A percentile compares a stretch with the other conserved stretches of the same genome.
phyloP scores from a whole-genome alignment of 2,888 invertebrate genomes.

The Nesidiocoris tenuis region DNA sequence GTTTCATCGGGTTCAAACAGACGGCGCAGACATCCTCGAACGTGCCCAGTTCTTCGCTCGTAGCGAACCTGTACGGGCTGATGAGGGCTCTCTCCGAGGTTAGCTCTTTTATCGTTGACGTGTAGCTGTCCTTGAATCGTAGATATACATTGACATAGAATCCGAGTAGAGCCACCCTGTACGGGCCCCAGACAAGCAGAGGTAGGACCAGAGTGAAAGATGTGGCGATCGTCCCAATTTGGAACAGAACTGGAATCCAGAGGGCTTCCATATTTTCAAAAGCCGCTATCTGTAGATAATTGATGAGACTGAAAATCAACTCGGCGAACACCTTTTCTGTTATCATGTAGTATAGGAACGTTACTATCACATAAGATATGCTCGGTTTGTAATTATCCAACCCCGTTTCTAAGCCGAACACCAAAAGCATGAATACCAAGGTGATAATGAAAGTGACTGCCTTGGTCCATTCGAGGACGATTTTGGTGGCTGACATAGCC shows the following conservation, averaged over 20 bases:
- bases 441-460: slow-evolving; percentile 77
- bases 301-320: slow-evolving; percentile 62
- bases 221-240: slow-evolving; percentile 61
- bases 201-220: slow-evolving; percentile 62
- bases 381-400: slow-evolving; percentile 72
- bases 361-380: slow-evolving; percentile 64
- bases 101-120: slow-evolving; percentile 55
- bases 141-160: slow-evolving; percentile 68
- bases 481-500: slow-evolving; percentile 78
- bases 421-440: slow-evolving; percentile 71
- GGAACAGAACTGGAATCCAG: slow-evolving; percentile 67
- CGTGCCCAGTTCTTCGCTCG: slow-evolving; percentile 64
- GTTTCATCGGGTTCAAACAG: slow-evolving; percentile 68
- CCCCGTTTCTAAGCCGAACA: slow-evolving; percentile 73
- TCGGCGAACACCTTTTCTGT: slow-evolving; percentile 72
- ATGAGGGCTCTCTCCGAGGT: slow-evolving; percentile 64
- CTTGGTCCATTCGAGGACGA: slow-evolving; percentile 79
- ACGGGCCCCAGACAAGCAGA: slow-evolving; percentile 61
- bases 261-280: slow-evolving; percentile 71
- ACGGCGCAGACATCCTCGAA: slow-evolving; percentile 79
- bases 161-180: slow-evolving; percentile 62
- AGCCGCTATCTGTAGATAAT: slow-evolving; percentile 62
- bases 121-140: slow-evolving; percentile 63
- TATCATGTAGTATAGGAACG: slow-evolving; percentile 69
- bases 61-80: slow-evolving; percentile 59